Base-by-base conservation (phyloP, 2,113 vertebrate species). In the Pseudopipra pipra region DNA sequence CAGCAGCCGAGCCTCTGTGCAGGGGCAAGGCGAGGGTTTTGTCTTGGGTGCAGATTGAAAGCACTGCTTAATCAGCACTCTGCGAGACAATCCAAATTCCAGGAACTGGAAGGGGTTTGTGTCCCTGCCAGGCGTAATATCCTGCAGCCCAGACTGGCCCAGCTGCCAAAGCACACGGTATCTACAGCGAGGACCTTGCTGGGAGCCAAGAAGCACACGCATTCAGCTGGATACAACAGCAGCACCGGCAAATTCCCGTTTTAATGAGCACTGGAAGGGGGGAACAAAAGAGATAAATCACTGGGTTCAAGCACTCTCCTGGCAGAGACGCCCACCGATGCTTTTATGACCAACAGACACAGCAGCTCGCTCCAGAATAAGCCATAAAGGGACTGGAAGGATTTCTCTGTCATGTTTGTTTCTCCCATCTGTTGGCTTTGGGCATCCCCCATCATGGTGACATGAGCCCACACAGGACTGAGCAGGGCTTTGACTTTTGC, bases 151-250 rank as follows among this genome's bases (percentile, higher is more conserved):
- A 98, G 98, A 98, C 98, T 90, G 79, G 54, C 52, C 78, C 12
- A 2, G 85, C 90, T 97, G 98, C 98, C 98, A 98, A 98, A 98
- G 96, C 96, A 97, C 97, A 98, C 97, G 78, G 93, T 95, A 97
- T 80, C 92, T 92, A 72, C 96, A 79, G 95, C 43, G 63, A 94
- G 89, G 89, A 83, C 66, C 85, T 92, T 14, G 80, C 89, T 47
- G 84, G 47, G 88, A 97, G 97, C 97, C 97, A 98, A 88, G 93
- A 96, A 85, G 93, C 89, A 85, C 95, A 93, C 3, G 14, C 91
- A 70, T 75, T 93, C 76, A 25, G 87, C 95, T 92, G 90, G 94
- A 93, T 71, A 92, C 87, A 75, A 72, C 90, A 85, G 71, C 89
- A 75, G 65, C 20, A 6, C 67, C 0, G 18, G 68, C 87, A 74